Conservation (phyloP, 2,113 vertebrate genomes). For the Arenaria interpres region DNA sequence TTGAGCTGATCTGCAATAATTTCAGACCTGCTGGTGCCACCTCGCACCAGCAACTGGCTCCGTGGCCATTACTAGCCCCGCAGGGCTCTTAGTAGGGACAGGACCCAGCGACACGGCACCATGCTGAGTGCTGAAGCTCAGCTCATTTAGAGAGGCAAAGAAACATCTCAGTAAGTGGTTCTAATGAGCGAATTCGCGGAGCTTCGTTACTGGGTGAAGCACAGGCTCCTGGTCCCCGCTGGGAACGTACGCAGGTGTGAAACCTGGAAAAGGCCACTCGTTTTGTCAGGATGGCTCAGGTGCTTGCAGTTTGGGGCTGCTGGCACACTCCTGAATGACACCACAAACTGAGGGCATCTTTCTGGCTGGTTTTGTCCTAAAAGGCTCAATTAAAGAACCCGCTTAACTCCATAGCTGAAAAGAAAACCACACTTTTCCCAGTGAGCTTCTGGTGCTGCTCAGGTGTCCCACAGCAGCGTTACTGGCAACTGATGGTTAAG, state of each 20-base stretch:
- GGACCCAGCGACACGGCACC: not conserved
- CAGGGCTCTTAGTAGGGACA: not conserved
- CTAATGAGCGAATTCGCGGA: not conserved
- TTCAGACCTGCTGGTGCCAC: not conserved
- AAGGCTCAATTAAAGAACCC: not conserved
- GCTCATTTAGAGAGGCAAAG: accelerated
- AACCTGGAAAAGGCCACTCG: too few species aligned
- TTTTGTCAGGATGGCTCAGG: not conserved
- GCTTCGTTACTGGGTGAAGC: not conserved
- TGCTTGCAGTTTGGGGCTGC: too few species aligned
- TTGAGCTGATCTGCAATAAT: not conserved
- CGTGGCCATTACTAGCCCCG: not conserved
- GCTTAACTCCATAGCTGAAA: not conserved
- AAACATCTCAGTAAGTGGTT: not conserved
- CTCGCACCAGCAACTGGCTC: not conserved
- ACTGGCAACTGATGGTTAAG: accelerated
- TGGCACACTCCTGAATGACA: not conserved
- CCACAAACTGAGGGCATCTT: not conserved
- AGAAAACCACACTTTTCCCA: too few species aligned
- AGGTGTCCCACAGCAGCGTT: not conserved
- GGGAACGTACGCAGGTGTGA: too few species aligned
- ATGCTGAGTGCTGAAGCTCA: not conserved
- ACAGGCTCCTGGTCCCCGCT: not conserved
- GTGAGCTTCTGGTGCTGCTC: not conserved
- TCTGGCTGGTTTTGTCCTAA: not conserved